Evolutionary conservation across 35 echinoderm and acorn worm species (phyloP).

Genomic region (Lytechinus variegatus): DNA sequence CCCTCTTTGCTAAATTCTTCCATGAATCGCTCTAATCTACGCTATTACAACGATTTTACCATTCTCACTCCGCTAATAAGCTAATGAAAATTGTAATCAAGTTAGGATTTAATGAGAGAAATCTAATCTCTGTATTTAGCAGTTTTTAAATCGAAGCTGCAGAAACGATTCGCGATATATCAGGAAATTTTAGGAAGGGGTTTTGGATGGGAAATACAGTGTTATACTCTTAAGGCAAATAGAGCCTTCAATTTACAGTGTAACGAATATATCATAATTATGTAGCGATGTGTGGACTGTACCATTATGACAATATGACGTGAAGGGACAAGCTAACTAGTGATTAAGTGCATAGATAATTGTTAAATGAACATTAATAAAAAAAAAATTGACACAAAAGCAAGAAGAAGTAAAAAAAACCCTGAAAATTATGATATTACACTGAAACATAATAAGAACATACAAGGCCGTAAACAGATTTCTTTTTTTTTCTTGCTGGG

Average conservation of each 20-base stretch:
- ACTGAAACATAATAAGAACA: no score
- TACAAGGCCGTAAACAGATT: no score
- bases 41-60: neutral
- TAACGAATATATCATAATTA: neutral
- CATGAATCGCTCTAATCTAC: neutral
- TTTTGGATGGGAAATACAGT: neutral
- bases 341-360: neutral
- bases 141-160: neutral
- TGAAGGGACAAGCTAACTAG: neutral
- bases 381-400: no score
- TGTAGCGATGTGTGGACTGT: neutral
- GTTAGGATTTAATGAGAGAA: constrained; percentile 6
- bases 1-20: neutral
- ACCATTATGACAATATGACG: neutral
- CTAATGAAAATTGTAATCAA: constrained; percentile 35
- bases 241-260: neutral
- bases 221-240: neutral
- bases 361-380: no score
- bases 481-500: no score
- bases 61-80: neutral
- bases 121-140: neutral
- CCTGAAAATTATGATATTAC: no score
- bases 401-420: no score
- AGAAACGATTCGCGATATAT: neutral
- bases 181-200: neutral